Conservation (phyloP, 37 sponge, comb jelly and placozoan genomes). For the Beroe ovata region DNA sequence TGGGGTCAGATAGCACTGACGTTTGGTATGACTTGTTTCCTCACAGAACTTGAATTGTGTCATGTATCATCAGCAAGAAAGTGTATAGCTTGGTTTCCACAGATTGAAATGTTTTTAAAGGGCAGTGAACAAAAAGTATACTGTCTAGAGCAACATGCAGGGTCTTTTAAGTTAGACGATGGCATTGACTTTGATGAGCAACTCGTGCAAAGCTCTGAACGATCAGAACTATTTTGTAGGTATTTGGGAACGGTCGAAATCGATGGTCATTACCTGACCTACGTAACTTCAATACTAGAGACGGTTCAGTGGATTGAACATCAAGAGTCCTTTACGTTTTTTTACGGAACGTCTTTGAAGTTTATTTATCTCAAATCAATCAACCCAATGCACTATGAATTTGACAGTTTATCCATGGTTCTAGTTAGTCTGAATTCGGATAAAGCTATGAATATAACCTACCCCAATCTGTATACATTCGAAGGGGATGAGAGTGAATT, state of each 20-base stretch:
- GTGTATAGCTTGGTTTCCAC: slow-evolving; percentile 21
- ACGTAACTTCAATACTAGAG: not conserved
- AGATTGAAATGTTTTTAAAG: not conserved
- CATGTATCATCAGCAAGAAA: not conserved
- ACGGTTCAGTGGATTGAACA: slow-evolving; percentile 16
- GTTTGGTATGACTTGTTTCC: not conserved
- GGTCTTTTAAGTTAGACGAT: not conserved
- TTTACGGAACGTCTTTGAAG: not conserved
- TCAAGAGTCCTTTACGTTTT: not conserved
- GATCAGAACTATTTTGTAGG: not conserved
- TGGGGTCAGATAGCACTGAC: slow-evolving; percentile 11
- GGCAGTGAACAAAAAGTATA: not conserved
- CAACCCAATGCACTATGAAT: not conserved
- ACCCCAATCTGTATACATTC: not conserved
- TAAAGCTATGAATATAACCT: not conserved
- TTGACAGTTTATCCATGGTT: not conserved
- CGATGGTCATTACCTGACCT: not conserved
- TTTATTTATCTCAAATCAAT: not conserved
- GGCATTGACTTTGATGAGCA: not conserved
- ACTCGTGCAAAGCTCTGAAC: not conserved
- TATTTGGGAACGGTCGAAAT: not conserved
- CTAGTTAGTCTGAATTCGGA: not conserved
- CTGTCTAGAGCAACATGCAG: not conserved
- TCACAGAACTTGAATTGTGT: not conserved
- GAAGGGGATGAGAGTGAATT: not conserved